These are phyloP conservation scores for Pachyramphus minor DNA, from an alignment of 2,113 vertebrate species.

Conservation along the genomic window DNA sequence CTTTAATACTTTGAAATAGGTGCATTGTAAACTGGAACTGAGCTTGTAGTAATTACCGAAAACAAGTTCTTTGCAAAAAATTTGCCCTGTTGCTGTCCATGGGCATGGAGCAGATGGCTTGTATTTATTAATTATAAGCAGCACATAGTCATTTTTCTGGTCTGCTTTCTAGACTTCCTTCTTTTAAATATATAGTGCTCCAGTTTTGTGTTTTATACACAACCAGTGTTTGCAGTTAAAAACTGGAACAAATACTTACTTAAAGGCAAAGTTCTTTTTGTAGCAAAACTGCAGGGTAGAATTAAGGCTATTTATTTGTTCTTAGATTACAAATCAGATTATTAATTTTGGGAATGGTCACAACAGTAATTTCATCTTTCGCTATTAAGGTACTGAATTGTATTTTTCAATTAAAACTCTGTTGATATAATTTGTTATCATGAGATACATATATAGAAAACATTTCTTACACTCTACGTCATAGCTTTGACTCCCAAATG, in stretches of 20 bases:
- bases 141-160: background rate
- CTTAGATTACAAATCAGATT: background rate
- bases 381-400: background rate
- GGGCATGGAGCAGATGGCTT: background rate
- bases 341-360: background rate
- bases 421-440: background rate
- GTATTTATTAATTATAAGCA: background rate
- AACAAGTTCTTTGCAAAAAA: background rate
- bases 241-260: background rate
- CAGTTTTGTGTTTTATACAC: background rate
- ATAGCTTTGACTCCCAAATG: background rate
- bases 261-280: background rate
- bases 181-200: background rate
- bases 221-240: background rate
- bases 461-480: background rate
- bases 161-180: background rate
- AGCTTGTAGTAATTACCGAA: background rate
- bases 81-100: background rate
- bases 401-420: background rate
- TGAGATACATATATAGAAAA: background rate
- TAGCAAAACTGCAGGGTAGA: background rate
- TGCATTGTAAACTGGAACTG: background rate
- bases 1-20: background rate
- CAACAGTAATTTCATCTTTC: background rate
- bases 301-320: background rate